Conservation (phyloP, 2,888 invertebrate genomes). For the Mystacides longicornis region DNA sequence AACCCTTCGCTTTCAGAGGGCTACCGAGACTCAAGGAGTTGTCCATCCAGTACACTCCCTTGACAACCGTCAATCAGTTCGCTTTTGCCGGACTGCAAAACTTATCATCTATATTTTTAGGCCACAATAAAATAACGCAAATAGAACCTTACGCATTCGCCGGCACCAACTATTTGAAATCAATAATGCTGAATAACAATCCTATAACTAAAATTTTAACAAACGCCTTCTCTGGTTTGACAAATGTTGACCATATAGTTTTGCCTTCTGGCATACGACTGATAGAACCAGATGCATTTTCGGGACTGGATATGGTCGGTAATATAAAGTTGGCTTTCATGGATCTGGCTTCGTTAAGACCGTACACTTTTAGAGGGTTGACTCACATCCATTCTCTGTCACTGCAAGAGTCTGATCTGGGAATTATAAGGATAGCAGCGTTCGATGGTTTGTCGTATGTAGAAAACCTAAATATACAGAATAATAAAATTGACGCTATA, state of each 20-base stretch:
- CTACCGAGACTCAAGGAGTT: constrained; percentile 69
- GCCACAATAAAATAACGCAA: constrained; percentile 63
- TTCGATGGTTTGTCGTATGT: constrained; percentile 70
- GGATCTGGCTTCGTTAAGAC: constrained; percentile 65
- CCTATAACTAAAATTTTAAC: constrained; percentile 72
- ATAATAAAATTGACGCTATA: constrained; percentile 78
- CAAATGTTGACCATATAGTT: constrained; percentile 74
- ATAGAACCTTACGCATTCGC: constrained; percentile 77
- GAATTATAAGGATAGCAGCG: constrained; percentile 63
- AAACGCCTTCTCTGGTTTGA: constrained; percentile 77
- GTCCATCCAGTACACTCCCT: constrained; percentile 79
- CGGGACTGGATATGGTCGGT: constrained; percentile 75
- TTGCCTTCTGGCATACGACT: constrained; percentile 71
- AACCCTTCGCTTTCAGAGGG: constrained; percentile 81
- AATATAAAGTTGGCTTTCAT: constrained; percentile 75
- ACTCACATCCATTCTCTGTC: constrained; percentile 67
- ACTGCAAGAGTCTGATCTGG: constrained; percentile 76
- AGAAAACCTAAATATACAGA: constrained; percentile 65
- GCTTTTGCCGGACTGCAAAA: constrained; percentile 81
- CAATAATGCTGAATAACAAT: constrained; percentile 78
- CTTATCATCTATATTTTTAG: constrained; percentile 62
- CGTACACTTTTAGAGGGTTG: constrained; percentile 70
- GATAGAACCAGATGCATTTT: constrained; percentile 74
- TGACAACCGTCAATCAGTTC: constrained; percentile 72
- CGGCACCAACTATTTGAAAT: constrained; percentile 74